A percentile compares a stretch with the other conserved stretches of the same genome.
Evolutionary conservation across 2,113 vertebrate species (phyloP).

Genomic region (Anguilla rostrata): DNA sequence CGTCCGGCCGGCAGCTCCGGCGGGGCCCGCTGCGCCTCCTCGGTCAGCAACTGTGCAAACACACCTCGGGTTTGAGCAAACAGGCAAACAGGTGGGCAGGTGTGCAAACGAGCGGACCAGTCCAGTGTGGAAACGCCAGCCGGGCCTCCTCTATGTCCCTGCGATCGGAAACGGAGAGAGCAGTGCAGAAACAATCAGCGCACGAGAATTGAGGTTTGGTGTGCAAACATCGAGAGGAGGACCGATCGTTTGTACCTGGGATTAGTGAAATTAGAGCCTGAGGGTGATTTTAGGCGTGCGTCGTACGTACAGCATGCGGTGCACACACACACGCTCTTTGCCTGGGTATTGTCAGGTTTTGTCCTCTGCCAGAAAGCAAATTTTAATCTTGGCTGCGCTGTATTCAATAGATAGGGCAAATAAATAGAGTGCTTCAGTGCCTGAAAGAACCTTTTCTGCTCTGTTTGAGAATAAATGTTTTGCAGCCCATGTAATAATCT

Average conservation of each 20-base stretch:
- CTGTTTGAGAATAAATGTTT: background rate
- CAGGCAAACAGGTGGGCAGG: background rate
- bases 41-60: background rate
- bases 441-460: background rate
- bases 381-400: background rate
- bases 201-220: conserved; percentile 25
- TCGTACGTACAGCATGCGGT: background rate
- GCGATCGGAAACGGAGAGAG: background rate
- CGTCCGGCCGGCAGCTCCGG: no score
- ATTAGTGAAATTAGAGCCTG: conserved; percentile 30
- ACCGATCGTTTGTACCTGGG: conserved; percentile 12
- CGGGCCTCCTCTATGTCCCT: background rate
- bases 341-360: background rate
- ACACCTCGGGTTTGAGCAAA: background rate
- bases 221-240: conserved; percentile 32
- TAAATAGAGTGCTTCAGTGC: conserved; percentile 1
- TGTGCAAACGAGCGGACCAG: background rate
- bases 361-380: background rate
- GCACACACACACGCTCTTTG: conserved; percentile 12
- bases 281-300: background rate
- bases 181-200: background rate
- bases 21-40: background rate
- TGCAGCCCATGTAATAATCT: background rate
- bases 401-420: background rate
- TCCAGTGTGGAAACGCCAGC: background rate